Evolutionary conservation across 23 tunicate species (phyloP).

Genomic region (Oikopleura albicans): DNA sequence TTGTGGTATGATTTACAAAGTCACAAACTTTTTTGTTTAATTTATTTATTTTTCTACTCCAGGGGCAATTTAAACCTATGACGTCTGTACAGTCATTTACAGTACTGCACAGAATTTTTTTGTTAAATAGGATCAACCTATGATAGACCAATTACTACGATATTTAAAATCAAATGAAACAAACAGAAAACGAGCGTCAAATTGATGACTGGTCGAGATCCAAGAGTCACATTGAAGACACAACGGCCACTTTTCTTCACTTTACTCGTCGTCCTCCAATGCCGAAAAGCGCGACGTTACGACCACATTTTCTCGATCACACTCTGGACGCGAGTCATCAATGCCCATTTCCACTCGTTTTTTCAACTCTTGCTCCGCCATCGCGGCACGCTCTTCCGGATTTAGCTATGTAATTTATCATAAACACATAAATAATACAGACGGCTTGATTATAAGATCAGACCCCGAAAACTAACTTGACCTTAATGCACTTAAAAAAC

Average conservation of each 20-base stretch:
- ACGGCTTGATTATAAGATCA: no score
- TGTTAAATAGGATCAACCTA: neutral
- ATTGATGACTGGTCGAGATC: neutral
- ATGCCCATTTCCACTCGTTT: neutral
- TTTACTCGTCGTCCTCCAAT: neutral
- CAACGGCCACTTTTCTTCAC: no score
- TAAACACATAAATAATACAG: no score
- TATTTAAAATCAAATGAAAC: neutral
- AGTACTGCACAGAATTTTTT: no score
- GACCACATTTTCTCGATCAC: neutral
- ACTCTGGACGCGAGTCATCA: neutral
- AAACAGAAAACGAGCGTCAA: neutral
- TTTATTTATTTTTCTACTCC: no score
- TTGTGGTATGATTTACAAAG: no score
- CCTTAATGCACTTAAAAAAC: no score
- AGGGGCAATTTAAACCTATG: no score
- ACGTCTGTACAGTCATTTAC: no score
- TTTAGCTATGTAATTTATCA: no score
- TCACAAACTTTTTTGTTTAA: no score
- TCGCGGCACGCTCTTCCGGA: neutral
- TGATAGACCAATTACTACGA: neutral
- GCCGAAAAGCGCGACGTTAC: neutral
- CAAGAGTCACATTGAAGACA: neutral
- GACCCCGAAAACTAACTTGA: no score
- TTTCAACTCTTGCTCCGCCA: neutral